phyloP scores from a whole-genome alignment of 2,113 vertebrate species.

The Procavia capensis region DNA sequence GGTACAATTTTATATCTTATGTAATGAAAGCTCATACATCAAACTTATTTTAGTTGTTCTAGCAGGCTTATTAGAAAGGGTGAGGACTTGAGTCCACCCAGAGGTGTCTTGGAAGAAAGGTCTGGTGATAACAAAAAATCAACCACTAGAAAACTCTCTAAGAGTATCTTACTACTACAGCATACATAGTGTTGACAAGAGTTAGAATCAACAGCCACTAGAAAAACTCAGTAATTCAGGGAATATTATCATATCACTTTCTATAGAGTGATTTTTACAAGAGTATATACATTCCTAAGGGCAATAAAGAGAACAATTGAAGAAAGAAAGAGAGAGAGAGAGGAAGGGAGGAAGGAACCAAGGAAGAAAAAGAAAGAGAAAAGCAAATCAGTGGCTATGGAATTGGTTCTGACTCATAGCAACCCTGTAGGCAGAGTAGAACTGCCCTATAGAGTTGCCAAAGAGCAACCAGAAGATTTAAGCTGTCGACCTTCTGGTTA shows the following conservation, averaged over 20 bases:
- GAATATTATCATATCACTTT: not conserved
- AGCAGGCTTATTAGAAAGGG: not conserved
- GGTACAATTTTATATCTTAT: not conserved
- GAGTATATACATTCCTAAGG: not conserved
- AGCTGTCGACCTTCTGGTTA: too few species aligned
- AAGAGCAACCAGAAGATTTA: too few species aligned
- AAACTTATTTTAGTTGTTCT: constrained; percentile 18
- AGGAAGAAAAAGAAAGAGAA: too few species aligned
- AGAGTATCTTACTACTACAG: not conserved
- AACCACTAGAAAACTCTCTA: not conserved
- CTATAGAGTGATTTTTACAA: not conserved
- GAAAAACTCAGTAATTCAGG: not conserved
- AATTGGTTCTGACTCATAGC: too few species aligned
- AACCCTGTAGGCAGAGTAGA: too few species aligned
- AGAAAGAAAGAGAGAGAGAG: too few species aligned
- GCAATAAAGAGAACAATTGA: not conserved
- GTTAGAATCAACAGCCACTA: not conserved
- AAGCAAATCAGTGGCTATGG: too few species aligned
- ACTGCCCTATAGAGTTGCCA: too few species aligned
- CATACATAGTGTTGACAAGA: not conserved
- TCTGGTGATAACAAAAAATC: not conserved
- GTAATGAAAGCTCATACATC: not conserved
- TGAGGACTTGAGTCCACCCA: not conserved
- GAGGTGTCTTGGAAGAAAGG: not conserved
- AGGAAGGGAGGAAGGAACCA: too few species aligned